Base-by-base conservation (phyloP, 2,113 vertebrate genomes). In the Lota lota region DNA sequence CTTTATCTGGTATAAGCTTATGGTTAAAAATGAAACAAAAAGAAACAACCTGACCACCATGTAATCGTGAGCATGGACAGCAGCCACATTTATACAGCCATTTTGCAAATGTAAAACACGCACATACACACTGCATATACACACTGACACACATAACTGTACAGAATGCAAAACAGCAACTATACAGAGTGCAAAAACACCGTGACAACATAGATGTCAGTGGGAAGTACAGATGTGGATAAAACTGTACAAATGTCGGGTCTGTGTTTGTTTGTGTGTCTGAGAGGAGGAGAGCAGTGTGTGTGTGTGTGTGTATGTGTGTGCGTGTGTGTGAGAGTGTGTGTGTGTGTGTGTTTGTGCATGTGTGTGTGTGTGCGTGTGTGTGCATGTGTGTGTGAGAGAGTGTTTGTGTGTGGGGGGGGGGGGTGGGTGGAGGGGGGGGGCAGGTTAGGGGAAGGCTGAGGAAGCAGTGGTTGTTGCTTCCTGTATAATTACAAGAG, bases 401-500 rank as follows among this genome's bases (percentile, higher is more conserved):
- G 63, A 74, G 78, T 79, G 64, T 75, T 68, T 74, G 73, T 80
- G 79, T 79, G 77, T 20, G 56, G 61, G 24, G 19, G 2, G 51
- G 2, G 51, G 11, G 51, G 11, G 53, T n/a, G 20, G 1, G 36
- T 1, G 19, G 6, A 33, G 40, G 24, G 47, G 19, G 14, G n/a
- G 2, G 2, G 10, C 3, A 1, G 10, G 59, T 16, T 51, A 68
- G 67, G 22, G 40, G 19, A 17, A 24, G 21, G 47, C 19, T 28
- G 22, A 22, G n/a, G 16, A 15, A 20, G 21, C 58, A 8, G 8
- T 51, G 58, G 7, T 14, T 12, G 59, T 28, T 54, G 20, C 18
- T 16, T 75, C 70, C 83, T 65, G 80, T 83, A 78, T 90, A 90
- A 90, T 90, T 90, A 89, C 66, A 79, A 51, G 80, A 76, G 79